Percentiles rank a stretch among this genome's conserved stretches.
These are phyloP conservation scores for Carassius auratus DNA, from an alignment of 2,113 vertebrate species.

Conservation along the genomic window DNA sequence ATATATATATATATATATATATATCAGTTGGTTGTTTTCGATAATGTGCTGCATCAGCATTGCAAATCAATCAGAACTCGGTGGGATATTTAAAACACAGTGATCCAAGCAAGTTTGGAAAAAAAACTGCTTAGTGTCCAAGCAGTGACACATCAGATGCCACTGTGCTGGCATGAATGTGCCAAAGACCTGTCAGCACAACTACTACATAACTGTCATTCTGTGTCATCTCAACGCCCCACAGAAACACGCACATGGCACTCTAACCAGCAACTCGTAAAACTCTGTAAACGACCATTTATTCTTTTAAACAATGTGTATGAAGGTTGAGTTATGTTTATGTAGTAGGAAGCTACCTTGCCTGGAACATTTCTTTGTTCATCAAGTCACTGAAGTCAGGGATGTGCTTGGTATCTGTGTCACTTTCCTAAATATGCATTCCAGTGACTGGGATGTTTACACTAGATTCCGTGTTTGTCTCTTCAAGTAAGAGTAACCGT, in stretches of 20 bases:
- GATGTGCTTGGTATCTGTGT: slow-evolving; percentile 11
- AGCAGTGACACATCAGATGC: slow-evolving; percentile 38
- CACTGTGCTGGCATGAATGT: slow-evolving; percentile 43
- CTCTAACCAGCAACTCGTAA: neutral
- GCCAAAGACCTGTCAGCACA: slow-evolving; percentile 48
- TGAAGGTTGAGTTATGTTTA: neutral
- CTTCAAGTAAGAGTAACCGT: slow-evolving; percentile 34
- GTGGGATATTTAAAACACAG: slow-evolving; percentile 51
- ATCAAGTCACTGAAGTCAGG: slow-evolving; percentile 12
- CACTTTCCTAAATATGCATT: slow-evolving; percentile 43
- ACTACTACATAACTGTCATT: slow-evolving; percentile 41
- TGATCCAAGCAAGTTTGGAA: slow-evolving; percentile 39
- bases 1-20: too few relatives aligned
- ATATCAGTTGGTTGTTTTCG: neutral
- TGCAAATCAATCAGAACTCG: slow-evolving; percentile 8
- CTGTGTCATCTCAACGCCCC: slow-evolving; percentile 34
- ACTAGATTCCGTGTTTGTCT: slow-evolving; percentile 36
- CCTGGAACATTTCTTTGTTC: slow-evolving; percentile 21
- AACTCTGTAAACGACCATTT: neutral
- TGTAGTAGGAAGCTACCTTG: neutral
- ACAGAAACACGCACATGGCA: slow-evolving; percentile 36
- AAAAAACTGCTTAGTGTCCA: slow-evolving; percentile 40
- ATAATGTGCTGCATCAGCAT: slow-evolving; percentile 15
- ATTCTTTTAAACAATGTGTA: neutral
- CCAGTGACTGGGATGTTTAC: slow-evolving; percentile 48